Evolutionary conservation across 2,113 vertebrate genomes (phyloP).

Genomic region (Lonchura striata): DNA sequence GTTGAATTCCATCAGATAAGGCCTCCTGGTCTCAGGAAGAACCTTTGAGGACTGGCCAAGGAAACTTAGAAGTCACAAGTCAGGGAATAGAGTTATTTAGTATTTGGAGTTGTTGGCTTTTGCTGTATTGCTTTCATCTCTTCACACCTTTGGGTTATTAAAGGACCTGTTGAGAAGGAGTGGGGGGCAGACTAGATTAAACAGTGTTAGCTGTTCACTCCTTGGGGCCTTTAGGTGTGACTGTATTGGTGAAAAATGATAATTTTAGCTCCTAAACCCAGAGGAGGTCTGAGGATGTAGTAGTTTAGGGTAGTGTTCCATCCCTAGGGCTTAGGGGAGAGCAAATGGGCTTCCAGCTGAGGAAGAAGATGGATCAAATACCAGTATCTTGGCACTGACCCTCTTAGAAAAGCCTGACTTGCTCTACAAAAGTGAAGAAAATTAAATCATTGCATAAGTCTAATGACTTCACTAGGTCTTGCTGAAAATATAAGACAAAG

Average conservation of each 20-base stretch:
- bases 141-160: constrained; percentile 4
- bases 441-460: neutral
- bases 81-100: neutral
- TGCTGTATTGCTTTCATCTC: constrained; percentile 1
- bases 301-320: neutral
- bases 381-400: neutral
- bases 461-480: neutral
- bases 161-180: neutral
- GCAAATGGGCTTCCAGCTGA: neutral
- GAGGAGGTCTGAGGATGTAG: neutral
- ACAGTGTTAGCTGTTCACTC: neutral
- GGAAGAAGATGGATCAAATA: neutral
- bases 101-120: neutral
- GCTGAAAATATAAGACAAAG: neutral
- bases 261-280: neutral
- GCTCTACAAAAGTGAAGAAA: neutral
- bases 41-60: constrained; percentile 49
- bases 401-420: neutral
- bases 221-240: neutral
- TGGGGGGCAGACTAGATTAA: neutral
- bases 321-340: neutral
- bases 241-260: neutral
- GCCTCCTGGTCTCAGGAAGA: constrained; percentile 15
- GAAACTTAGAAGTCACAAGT: neutral
- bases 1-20: constrained; percentile 56